phyloP scores from a whole-genome alignment of 2,888 invertebrate species.

The Pristionchus mayeri region DNA sequence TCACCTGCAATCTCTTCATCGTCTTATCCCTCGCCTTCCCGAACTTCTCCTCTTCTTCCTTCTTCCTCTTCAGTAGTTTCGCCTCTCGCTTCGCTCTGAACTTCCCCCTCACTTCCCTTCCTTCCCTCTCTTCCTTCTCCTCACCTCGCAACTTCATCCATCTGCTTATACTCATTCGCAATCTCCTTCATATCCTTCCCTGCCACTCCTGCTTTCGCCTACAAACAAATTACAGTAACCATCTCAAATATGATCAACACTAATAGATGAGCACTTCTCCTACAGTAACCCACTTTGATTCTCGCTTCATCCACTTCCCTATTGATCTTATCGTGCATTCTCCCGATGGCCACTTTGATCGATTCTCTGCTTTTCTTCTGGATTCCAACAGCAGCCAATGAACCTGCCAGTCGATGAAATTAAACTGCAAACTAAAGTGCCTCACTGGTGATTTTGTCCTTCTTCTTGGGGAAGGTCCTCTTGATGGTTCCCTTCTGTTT shows the following conservation, averaged over 20 bases:
- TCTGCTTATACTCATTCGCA: conserved; percentile 54
- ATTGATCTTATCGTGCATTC: conserved; percentile 46
- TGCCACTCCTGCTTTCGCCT: conserved; percentile 61
- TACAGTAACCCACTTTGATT: conserved; percentile 6
- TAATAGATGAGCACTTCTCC: background rate
- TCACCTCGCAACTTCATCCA: conserved; percentile 59
- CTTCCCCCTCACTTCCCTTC: conserved; percentile 53
- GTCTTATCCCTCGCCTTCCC: conserved; percentile 49
- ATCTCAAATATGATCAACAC: background rate
- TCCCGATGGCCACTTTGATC: conserved; percentile 1
- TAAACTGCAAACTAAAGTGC: background rate
- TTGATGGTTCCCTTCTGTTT: conserved; percentile 23
- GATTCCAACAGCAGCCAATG: conserved; percentile 39
- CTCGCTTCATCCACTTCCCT: conserved; percentile 29
- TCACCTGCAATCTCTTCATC: conserved; percentile 46
- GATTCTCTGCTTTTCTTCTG: conserved; percentile 35
- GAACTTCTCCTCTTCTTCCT: conserved; percentile 33
- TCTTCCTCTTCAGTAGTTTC: conserved; percentile 44
- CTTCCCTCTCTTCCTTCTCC: conserved; percentile 55
- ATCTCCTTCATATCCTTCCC: conserved; percentile 61
- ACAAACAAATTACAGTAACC: background rate
- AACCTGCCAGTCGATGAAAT: conserved; percentile 1
- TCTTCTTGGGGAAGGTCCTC: conserved; percentile 41
- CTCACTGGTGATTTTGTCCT: conserved; percentile 8
- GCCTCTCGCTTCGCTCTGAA: conserved; percentile 34